These are phyloP conservation scores for Ectemnius continuus DNA, from an alignment of 2,888 invertebrate species.

Conservation along the genomic window DNA sequence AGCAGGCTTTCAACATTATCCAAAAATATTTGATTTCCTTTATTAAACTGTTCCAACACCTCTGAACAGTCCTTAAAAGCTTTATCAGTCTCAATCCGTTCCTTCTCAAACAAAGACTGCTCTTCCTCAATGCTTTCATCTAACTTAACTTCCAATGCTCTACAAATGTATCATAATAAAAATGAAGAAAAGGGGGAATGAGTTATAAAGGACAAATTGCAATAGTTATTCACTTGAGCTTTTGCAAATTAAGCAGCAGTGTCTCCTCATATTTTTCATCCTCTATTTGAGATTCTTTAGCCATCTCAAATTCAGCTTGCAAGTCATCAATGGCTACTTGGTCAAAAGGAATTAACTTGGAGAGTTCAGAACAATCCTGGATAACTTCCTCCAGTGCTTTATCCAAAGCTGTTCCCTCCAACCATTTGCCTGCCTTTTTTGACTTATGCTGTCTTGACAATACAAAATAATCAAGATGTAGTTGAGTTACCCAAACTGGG, in stretches of 20 bases:
- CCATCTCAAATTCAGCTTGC: constrained; percentile 48
- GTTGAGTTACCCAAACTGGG: background rate
- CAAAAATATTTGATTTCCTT: constrained; percentile 58
- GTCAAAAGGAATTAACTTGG: constrained; percentile 58
- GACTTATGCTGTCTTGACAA: constrained; percentile 65
- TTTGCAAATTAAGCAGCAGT: constrained; percentile 50
- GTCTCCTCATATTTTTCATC: constrained; percentile 63
- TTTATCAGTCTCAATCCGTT: constrained; percentile 39
- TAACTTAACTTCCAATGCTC: constrained; percentile 54
- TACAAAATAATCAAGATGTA: background rate
- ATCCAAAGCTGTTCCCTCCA: constrained; percentile 67
- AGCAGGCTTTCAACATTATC: constrained; percentile 62
- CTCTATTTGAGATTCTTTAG: constrained; percentile 62
- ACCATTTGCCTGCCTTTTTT: constrained; percentile 63
- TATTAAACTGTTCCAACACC: constrained; percentile 34
- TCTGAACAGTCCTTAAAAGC: constrained; percentile 37
- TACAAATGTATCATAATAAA: constrained; percentile 34
- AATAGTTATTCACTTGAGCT: constrained; percentile 41
- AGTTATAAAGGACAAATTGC: background rate
- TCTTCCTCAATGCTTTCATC: constrained; percentile 62
- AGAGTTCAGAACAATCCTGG: constrained; percentile 66
- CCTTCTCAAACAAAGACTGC: constrained; percentile 36
- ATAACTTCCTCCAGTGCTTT: constrained; percentile 61
- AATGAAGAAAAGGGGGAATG: background rate
- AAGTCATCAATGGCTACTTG: constrained; percentile 45